Conservation (phyloP, 2,888 invertebrate species). For the Digitonthophagus gazella region DNA sequence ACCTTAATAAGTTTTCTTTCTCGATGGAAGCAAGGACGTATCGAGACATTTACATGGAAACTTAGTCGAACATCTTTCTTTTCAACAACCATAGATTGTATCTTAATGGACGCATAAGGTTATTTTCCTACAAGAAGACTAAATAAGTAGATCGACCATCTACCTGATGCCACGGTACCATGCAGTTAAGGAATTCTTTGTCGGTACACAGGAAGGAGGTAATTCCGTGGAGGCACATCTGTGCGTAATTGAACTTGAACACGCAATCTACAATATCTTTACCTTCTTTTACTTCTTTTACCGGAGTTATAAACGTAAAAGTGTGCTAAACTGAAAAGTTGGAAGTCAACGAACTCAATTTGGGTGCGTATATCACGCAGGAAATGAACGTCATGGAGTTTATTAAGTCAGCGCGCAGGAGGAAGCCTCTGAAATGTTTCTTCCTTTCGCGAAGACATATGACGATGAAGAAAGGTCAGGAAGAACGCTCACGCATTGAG, state of each 20-base stretch:
- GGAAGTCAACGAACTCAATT: not conserved
- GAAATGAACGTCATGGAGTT: not conserved
- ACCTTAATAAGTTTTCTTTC: not conserved
- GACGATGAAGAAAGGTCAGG: not conserved
- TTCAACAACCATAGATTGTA: not conserved
- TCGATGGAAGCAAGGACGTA: not conserved
- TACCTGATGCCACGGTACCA: not conserved
- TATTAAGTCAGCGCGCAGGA: not conserved
- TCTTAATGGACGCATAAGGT: not conserved
- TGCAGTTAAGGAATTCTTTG: not conserved
- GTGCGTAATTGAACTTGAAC: not conserved
- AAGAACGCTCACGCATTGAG: not conserved
- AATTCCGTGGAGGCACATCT: not conserved
- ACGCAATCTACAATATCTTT: not conserved
- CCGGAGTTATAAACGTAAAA: no score
- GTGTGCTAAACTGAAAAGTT: not conserved
- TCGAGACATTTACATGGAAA: not conserved
- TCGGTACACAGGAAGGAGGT: not conserved
- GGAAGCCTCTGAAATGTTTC: not conserved
- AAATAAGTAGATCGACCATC: not conserved
- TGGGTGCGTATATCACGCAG: not conserved
- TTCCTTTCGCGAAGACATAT: not conserved
- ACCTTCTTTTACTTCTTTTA: no score
- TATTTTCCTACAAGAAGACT: no score
- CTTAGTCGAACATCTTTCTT: not conserved